These are phyloP conservation scores for Sparidentex hasta DNA, from an alignment of 2,797 vertebrate species.

Conservation along the genomic window DNA sequence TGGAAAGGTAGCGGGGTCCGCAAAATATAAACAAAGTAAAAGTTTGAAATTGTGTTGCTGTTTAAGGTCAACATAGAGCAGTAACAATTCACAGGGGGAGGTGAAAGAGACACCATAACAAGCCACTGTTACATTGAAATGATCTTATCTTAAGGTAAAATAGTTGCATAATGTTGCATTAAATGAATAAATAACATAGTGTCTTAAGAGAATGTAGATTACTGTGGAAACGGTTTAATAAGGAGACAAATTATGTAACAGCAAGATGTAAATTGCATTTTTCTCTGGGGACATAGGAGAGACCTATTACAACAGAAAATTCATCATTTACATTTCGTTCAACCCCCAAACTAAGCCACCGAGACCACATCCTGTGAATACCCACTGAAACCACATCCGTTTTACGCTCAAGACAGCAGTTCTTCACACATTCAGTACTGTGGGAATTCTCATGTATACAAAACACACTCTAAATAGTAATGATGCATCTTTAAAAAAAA, in stretches of 20 bases:
- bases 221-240: background rate
- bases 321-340: background rate
- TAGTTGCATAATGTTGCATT: background rate
- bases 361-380: conserved; percentile 53
- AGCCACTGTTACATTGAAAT: no score
- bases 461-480: conserved; percentile 15
- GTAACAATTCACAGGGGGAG: no score
- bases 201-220: background rate
- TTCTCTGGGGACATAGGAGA: background rate
- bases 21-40: no score
- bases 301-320: background rate
- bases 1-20: no score
- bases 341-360: conserved; percentile 28
- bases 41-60: no score
- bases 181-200: background rate
- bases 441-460: conserved; percentile 5
- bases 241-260: background rate
- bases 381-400: conserved; percentile 48
- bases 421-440: background rate
- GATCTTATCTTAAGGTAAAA: no score
- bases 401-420: conserved; percentile 8
- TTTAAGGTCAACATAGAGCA: no score
- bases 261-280: background rate
- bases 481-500: conserved; percentile 23
- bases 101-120: no score